These are phyloP conservation scores for Sebastes kiyomatsui DNA, from an alignment of 2,797 vertebrate species.

Conservation along the genomic window DNA sequence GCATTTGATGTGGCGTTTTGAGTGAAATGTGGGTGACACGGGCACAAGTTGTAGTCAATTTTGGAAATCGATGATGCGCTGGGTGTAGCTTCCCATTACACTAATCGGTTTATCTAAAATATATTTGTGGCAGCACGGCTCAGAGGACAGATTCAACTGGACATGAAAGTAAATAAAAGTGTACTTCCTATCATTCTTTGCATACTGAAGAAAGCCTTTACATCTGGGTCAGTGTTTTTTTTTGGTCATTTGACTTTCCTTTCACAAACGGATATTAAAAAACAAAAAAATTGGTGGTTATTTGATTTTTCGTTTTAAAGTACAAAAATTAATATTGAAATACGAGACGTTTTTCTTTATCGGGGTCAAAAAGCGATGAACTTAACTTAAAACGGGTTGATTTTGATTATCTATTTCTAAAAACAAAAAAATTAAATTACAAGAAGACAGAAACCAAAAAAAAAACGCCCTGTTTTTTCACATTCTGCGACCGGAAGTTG, in stretches of 20 bases:
- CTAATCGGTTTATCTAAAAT: not conserved
- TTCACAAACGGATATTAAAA: too few relatives aligned
- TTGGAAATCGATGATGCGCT: not conserved
- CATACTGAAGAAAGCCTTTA: not conserved
- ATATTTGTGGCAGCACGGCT: not conserved
- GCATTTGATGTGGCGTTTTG: not conserved
- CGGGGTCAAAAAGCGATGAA: too few relatives aligned
- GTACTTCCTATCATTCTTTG: not conserved
- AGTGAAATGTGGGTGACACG: conserved; percentile 13
- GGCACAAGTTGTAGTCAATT: not conserved
- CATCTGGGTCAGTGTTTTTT: not conserved
- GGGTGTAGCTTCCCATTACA: not conserved
- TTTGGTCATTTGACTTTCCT: not conserved
- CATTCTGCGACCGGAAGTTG: too few relatives aligned
- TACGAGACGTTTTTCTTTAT: too few relatives aligned
- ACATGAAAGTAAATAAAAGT: not conserved
- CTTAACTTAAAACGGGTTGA: too few relatives aligned
- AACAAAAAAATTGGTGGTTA: too few relatives aligned
- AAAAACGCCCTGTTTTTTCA: too few relatives aligned
- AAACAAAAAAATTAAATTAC: too few relatives aligned
- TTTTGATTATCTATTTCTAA: too few relatives aligned
- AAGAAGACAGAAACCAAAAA: too few relatives aligned
- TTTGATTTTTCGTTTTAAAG: too few relatives aligned
- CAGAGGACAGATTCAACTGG: not conserved
- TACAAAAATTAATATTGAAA: too few relatives aligned